Base-by-base conservation (phyloP, 1,140 invertebrate genomes). In the Drosophila lacteicornis region DNA sequence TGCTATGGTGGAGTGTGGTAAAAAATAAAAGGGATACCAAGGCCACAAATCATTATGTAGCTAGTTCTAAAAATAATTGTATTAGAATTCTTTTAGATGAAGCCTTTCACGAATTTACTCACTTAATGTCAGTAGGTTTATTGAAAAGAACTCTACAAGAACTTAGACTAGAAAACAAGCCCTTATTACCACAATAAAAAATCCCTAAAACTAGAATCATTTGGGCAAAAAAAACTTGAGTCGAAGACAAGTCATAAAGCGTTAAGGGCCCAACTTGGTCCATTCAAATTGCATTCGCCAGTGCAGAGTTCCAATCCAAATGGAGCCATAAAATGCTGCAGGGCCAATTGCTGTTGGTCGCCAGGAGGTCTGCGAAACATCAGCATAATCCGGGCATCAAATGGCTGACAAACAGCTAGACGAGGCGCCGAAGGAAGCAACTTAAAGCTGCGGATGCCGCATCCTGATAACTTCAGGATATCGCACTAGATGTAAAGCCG, bases 301-400 rank as follows among this genome's bases (percentile, higher is more conserved):
- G 73, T 50, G 74, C 36, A 58, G 65, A 62, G 55, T 74, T 59
- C 9, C 57, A 49, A 75, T 80, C 59, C 59, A 70, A 77, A 81
- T 70, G 55, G 25, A 46, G 25, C 45, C 43, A 79, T 78, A 82
- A 80, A 80, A 79, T 59, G 71, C 25, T 56, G 58, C 50, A 40
- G 70, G 30, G 19, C 33, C 49, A 69, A 78, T 73, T 74, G 67
- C 30, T 22, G 70, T 42, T 73, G 57, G 70, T 45, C 75, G 75
- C 74, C 75, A 61, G 45, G 15, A 57, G 76, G 75, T 78, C 75
- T 78, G 50, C 68, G 53, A 40, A 59, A 47, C 68, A 73, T 73
- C 70, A 73, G 46, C 67, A 74, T 60, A 73, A 74, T 73, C 70
- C 45, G 13, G 27, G 67, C 67, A 43, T 42, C 67, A 42, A 74